Base-by-base conservation (phyloP, 2,113 vertebrate species). In the Peucedramus taeniatus region DNA sequence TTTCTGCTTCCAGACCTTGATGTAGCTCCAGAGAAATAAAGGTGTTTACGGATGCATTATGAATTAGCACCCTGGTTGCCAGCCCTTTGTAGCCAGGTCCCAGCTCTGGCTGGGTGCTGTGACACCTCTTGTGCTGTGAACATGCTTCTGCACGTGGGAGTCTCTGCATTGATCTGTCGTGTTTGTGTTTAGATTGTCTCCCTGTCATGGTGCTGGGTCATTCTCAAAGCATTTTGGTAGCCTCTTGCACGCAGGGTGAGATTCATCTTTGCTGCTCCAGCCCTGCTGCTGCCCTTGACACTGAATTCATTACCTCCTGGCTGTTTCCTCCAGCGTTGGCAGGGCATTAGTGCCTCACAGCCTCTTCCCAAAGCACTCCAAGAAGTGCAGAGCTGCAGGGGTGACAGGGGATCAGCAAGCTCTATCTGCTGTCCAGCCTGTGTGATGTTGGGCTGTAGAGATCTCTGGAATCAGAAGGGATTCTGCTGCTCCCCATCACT, bases 1-100 rank as follows among this genome's bases (percentile, higher is more conserved):
- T 93, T 96, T 96, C 93, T 97, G 92, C 74, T 95, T 97, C 96
- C 96, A 97, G 85, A 82, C 94, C 74, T 97, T 97, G 90, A 97
- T 96, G 95, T 94, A 82, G 90, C 78, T 95, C 87, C 94, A 96
- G 93, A 87, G 92, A 56, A 90, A 84, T 63, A 68, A 91, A 93
- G 61, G 82, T 91, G 84, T 97, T 94, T 94, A 95, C 3, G 3
- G 87, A 87, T 95, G 56, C 74, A 49, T 79, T 91, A 78, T 94
- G 90, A 93, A 95, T 93, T 95, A 82, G 81, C 74, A 79, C n/a
- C 19, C 49, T 40, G 35, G 39, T 71, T 97, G 92, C 93, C 96
- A 95, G 87, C 56, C 30, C 70, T 93, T 89, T 97, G 92, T 93
- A 94, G 90, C 77, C 2, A 13, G 21, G 68, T 53, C 54, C 56